Evolutionary conservation across 1,140 invertebrate genomes (phyloP).

Genomic region (Drosophila repletoides): DNA sequence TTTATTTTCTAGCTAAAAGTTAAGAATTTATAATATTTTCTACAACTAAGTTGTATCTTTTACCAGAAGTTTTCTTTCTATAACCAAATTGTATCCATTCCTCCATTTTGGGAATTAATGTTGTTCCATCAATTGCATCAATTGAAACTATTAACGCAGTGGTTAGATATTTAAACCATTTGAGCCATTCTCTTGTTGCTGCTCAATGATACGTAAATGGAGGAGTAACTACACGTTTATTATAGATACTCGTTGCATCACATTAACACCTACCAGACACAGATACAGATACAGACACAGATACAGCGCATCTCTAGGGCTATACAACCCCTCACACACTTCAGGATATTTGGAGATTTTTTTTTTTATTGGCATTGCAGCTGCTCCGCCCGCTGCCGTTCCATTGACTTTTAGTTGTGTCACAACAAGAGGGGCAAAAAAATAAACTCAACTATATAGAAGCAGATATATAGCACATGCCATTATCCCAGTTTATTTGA

Average conservation of each 20-base stretch:
- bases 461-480: constrained; percentile 30
- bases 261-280: not conserved
- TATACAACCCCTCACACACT: not conserved
- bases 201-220: constrained; percentile 62
- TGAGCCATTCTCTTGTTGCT: constrained; percentile 23
- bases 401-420: constrained; percentile 27
- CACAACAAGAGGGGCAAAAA: constrained; percentile 37
- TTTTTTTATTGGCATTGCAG: constrained; percentile 6
- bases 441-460: not conserved
- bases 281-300: not conserved
- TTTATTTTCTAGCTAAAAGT: too few species aligned
- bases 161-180: constrained; percentile 48
- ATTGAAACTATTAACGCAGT: constrained; percentile 47
- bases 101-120: constrained; percentile 14
- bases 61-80: too few species aligned
- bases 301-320: not conserved
- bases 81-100: not conserved
- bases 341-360: not conserved
- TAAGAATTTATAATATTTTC: too few species aligned
- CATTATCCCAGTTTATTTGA: constrained; percentile 33
- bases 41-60: too few species aligned
- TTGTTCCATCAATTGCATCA: constrained; percentile 1
- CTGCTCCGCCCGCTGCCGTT: constrained; percentile 40
- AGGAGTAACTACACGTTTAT: constrained; percentile 45
- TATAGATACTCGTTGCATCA: not conserved